Percentiles rank a stretch among this genome's conserved stretches.
Conservation (phyloP, 64 coral and sea anemone genomes). For the Astreopora myriophthalma region DNA sequence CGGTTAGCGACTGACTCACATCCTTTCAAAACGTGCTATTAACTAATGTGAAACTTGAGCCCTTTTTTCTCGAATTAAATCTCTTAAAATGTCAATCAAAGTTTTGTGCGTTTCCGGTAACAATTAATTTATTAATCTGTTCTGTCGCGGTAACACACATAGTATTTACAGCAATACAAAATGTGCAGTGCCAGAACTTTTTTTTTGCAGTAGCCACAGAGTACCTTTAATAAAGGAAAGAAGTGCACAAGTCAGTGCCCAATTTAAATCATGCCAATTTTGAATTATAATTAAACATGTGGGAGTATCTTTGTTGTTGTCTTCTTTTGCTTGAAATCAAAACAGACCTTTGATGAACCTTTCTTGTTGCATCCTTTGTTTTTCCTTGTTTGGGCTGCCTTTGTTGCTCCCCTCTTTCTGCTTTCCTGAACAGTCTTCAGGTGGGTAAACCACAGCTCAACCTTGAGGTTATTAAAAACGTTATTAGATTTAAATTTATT, state of each 20-base stretch:
- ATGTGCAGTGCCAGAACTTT: no score
- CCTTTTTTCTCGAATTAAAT: no score
- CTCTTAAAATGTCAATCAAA: no score
- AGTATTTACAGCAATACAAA: no score
- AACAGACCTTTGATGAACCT: not conserved
- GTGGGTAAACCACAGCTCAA: not conserved
- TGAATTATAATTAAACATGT: slow-evolving; percentile 22
- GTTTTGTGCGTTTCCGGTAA: no score
- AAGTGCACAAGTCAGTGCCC: not conserved
- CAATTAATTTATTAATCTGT: no score
- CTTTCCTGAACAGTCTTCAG: not conserved
- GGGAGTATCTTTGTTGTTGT: not conserved
- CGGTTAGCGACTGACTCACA: no score
- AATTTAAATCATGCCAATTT: not conserved
- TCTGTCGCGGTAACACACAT: no score
- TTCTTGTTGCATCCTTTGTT: not conserved
- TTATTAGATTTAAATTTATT: slow-evolving; percentile 18
- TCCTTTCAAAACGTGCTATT: no score
- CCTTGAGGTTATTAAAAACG: not conserved
- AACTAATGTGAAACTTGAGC: no score
- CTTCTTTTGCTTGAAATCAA: slow-evolving; percentile 23
- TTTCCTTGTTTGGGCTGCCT: slow-evolving; percentile 7
- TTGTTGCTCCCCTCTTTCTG: slow-evolving; percentile 26
- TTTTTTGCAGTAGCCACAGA: no score
- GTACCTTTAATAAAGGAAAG: not conserved